Percentiles rank a stretch among this genome's conserved stretches.
phyloP scores from a whole-genome alignment of 2,797 vertebrate genomes.

The Halcyon leucocephala region DNA sequence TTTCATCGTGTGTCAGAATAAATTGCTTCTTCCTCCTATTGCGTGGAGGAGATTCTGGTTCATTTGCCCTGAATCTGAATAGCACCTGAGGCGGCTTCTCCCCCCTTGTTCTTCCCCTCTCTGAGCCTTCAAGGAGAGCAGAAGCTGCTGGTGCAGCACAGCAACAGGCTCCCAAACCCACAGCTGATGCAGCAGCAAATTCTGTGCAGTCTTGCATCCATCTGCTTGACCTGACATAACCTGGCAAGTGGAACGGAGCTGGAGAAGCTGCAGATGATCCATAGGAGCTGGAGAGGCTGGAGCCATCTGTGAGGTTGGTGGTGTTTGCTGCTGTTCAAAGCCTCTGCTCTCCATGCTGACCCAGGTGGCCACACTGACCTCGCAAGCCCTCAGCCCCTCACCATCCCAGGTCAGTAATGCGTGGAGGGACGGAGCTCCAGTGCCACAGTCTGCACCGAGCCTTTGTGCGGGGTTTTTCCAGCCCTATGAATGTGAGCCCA shows the following conservation, averaged over 20 bases:
- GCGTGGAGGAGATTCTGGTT: background rate
- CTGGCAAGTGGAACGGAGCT: background rate
- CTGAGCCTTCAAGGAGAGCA: background rate
- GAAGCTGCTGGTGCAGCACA: background rate
- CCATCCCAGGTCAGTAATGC: background rate
- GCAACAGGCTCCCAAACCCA: background rate
- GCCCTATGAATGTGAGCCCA: background rate
- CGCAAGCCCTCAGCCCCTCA: background rate
- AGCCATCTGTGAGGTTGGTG: background rate
- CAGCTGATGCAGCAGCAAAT: background rate
- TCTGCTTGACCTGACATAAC: background rate
- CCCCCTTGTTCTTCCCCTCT: background rate
- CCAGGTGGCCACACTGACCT: background rate
- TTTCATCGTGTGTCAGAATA: constrained; percentile 21
- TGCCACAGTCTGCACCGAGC: background rate
- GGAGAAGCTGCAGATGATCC: background rate
- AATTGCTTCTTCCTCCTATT: background rate
- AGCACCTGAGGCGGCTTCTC: background rate
- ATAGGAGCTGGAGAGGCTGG: background rate
- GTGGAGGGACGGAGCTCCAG: accelerated
- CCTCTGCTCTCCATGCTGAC: background rate
- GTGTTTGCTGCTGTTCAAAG: background rate
- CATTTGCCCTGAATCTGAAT: background rate
- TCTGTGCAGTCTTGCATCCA: background rate
- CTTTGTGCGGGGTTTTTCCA: background rate